Percentiles rank a stretch among this genome's conserved stretches.
These are phyloP conservation scores for Tenthredo mesomela DNA, from an alignment of 2,888 invertebrate genomes.

Conservation along the genomic window DNA sequence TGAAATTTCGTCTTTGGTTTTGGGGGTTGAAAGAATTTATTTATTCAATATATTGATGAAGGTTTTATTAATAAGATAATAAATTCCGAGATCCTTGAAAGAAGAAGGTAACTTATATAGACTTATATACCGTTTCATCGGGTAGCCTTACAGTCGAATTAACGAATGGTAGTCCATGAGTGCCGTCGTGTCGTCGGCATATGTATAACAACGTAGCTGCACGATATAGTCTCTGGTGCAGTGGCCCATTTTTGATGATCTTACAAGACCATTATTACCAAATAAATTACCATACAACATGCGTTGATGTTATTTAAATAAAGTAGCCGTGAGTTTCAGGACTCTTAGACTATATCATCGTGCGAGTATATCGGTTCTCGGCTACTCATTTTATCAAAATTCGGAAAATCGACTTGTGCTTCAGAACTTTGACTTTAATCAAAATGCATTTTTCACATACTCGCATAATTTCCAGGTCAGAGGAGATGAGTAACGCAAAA, in stretches of 20 bases:
- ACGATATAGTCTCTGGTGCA: constrained; percentile 56
- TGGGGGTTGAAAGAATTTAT: too few species aligned
- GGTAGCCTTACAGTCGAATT: not conserved
- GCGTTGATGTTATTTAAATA: constrained; percentile 66
- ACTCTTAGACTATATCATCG: not conserved
- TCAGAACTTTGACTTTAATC: not conserved
- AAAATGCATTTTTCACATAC: not conserved
- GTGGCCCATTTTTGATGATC: constrained; percentile 70
- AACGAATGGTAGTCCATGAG: constrained; percentile 13
- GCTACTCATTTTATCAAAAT: too few species aligned
- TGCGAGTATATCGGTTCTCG: not conserved
- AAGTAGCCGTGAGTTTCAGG: constrained; percentile 57
- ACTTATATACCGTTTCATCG: not conserved
- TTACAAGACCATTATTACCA: constrained; percentile 68
- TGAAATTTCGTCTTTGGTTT: too few species aligned
- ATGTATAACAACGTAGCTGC: constrained; percentile 35
- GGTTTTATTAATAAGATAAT: too few species aligned
- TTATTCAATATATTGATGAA: too few species aligned
- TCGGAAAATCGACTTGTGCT: not conserved
- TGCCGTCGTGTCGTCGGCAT: constrained; percentile 32
- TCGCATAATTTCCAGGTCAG: not conserved
- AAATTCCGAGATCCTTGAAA: not conserved
- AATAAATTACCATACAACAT: constrained; percentile 66
- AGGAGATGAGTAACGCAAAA: too few species aligned
- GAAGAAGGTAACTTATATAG: not conserved